Base-by-base conservation (phyloP, 2,888 invertebrate genomes). In the Thymelicus lineola region DNA sequence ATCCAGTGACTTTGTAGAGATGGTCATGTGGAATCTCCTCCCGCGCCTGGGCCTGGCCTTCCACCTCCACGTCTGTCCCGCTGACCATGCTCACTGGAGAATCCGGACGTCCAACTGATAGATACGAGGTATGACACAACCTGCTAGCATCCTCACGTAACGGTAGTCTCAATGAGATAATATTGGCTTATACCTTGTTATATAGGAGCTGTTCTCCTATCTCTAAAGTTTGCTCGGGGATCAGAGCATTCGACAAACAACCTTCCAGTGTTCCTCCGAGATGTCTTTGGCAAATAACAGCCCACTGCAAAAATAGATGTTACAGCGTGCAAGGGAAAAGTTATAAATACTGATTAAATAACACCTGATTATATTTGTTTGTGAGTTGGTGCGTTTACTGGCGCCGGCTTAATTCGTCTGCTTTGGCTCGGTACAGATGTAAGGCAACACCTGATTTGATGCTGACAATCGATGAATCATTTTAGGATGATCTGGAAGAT, bases 11-110 rank as follows among this genome's bases (percentile, higher is more conserved):
- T 75, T 82, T 90, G 73, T 85, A 93, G 1, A 93, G 80, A 66
- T 93, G 92, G 70, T 89, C 91, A 58, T 91, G 91, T 0, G 90
- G 84, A 0, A 93, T 91, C 74, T 88, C 91, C 66, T 90, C 91
- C 66, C 80, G 81, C 14, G 35, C 68, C 57, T 28, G 28, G 28
- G 28, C 28, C 28, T 28, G 28, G 28, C 75, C 73, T 6, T 80
- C 75, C 0, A 81, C 80, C 67, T 85, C 86, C 0, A 82, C 82
- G 48, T 92, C 93, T 50, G 80, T 82, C 55, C 77, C 76, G 0
- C 74, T 76, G 46, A 72, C 74, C 86, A 87, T 90, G 17, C 78
- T 80, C 36, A 63, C 62, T 36, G n/a, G 36, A n/a, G 59, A 35
- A 66, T 45, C 62, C 65, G 64, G 14, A 66, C 66, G 14, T 67